Evolutionary conservation across 2,888 invertebrate species (phyloP).

Genomic region (Sipha maydis): DNA sequence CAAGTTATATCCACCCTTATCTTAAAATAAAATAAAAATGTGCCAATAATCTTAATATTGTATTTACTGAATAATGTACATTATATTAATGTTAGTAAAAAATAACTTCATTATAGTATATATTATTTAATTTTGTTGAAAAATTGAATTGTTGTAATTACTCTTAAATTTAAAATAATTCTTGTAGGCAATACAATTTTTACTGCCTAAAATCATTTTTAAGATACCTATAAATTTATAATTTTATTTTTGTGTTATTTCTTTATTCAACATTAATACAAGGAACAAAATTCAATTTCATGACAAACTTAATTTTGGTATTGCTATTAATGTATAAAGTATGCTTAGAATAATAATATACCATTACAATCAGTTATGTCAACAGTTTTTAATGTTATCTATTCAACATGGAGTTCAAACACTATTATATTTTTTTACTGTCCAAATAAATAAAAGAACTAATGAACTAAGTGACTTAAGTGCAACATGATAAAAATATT

Average conservation of each 20-base stretch:
- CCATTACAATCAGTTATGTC: background rate
- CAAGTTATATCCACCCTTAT: constrained; percentile 32
- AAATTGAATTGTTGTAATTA: background rate
- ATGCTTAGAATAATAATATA: background rate
- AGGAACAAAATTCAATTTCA: background rate
- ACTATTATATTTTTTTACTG: background rate
- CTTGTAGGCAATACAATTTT: background rate
- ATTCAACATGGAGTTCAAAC: background rate
- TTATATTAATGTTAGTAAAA: constrained; percentile 24
- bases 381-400: background rate
- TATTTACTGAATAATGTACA: constrained; percentile 22
- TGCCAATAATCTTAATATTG: constrained; percentile 57
- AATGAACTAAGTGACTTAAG: background rate
- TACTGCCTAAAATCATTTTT: background rate
- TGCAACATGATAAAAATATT: background rate
- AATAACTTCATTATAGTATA: background rate
- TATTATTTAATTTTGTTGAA: background rate
- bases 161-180: background rate
- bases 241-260: background rate
- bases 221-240: background rate
- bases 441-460: background rate
- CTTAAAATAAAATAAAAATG: constrained; percentile 26
- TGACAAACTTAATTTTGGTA: background rate
- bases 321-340: background rate
- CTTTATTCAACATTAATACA: background rate